phyloP scores from a whole-genome alignment of 2,113 vertebrate species.

The Capreolus pygargus region DNA sequence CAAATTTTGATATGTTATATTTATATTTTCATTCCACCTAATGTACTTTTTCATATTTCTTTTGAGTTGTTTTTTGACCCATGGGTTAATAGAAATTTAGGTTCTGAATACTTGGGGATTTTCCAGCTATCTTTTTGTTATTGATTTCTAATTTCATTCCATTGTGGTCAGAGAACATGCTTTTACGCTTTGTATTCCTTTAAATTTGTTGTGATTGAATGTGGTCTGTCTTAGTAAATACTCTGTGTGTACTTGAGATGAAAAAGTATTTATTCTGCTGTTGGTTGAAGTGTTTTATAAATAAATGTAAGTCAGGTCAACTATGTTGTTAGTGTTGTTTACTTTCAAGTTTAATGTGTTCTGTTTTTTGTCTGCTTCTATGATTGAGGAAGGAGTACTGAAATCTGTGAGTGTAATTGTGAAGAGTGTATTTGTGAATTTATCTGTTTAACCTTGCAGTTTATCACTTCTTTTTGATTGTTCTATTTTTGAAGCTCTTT shows the following conservation, averaged over 20 bases:
- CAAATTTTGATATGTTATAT: neutral
- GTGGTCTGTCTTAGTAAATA: neutral
- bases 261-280: neutral
- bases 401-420: neutral
- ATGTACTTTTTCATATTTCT: neutral
- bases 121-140: neutral
- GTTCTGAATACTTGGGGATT: neutral
- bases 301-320: neutral
- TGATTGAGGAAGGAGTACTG: neutral
- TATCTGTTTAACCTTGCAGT: neutral
- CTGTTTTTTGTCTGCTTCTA: neutral
- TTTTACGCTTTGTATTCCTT: neutral
- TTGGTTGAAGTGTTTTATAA: neutral
- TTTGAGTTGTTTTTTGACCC: neutral
- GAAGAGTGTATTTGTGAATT: neutral
- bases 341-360: neutral
- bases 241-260: neutral
- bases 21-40: slow-evolving; percentile 2
- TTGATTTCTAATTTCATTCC: neutral
- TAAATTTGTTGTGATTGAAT: neutral
- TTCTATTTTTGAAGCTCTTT: neutral
- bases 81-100: neutral
- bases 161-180: neutral
- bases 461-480: neutral
- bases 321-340: neutral